Conservation (phyloP, 2,113 vertebrate species). For the Amblyopsis rosae region DNA sequence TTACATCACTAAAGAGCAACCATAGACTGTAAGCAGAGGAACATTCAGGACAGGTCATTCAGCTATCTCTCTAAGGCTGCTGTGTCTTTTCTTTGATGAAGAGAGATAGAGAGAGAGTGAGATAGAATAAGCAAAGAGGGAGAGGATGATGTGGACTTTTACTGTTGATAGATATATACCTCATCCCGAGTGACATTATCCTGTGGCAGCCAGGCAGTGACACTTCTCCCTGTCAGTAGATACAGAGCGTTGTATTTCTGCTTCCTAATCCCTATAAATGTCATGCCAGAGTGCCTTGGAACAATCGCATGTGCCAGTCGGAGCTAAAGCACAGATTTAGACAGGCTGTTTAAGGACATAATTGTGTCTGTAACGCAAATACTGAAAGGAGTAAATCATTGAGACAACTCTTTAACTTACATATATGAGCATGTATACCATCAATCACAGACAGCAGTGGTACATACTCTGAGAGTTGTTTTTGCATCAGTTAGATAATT, state of each 20-base stretch:
- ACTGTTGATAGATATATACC: conserved; percentile 44
- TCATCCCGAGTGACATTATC: conserved; percentile 56
- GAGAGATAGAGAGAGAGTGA: conserved; percentile 23
- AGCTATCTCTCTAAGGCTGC: conserved; percentile 35
- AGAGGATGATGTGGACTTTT: conserved; percentile 25
- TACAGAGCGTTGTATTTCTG: conserved; percentile 44
- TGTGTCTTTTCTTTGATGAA: conserved; percentile 32
- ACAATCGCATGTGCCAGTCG: conserved; percentile 28
- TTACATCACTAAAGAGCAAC: conserved; percentile 73
- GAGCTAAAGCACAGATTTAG: conserved; percentile 15
- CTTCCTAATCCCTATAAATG: conserved; percentile 17
- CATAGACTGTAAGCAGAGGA: conserved; percentile 53
- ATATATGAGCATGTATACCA: conserved; percentile 39
- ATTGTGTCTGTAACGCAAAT: conserved; percentile 26
- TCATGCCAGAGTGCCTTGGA: conserved; percentile 31
- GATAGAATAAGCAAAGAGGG: conserved; percentile 20
- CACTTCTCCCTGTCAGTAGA: conserved; percentile 43
- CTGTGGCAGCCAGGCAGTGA: conserved; percentile 45
- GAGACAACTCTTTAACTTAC: conserved; percentile 25
- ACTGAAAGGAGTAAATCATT: conserved; percentile 37
- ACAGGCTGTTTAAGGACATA: conserved; percentile 21
- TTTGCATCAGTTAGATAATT: conserved; percentile 64
- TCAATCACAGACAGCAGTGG: conserved; percentile 55
- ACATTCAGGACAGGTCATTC: conserved; percentile 42
- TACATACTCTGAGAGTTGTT: conserved; percentile 52